Conservation (phyloP, 2,888 invertebrate species). For the Melanchra persicariae region DNA sequence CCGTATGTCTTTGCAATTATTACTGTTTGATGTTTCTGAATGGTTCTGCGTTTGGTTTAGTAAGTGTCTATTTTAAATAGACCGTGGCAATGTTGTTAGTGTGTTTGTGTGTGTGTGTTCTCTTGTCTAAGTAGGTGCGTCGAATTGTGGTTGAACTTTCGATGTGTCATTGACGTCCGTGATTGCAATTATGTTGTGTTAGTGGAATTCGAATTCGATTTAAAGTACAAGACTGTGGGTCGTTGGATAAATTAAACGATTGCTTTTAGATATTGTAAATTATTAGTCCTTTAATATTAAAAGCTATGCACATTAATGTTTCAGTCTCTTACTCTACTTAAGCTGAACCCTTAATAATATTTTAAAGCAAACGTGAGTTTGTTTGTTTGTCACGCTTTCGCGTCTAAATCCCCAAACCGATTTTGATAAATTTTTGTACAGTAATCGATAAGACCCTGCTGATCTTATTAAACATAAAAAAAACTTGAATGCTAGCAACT, state of each 20-base stretch:
- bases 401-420: too few relatives aligned
- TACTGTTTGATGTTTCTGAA: conserved; percentile 63
- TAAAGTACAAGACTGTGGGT: conserved; percentile 4
- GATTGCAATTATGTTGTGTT: conserved; percentile 22
- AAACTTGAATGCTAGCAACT: too few relatives aligned
- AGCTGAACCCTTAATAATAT: neutral
- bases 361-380: neutral
- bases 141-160: conserved; percentile 40
- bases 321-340: neutral
- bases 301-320: neutral
- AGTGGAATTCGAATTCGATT: conserved; percentile 9
- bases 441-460: neutral
- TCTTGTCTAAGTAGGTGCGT: conserved; percentile 49
- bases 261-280: neutral
- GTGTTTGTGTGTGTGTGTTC: conserved; percentile 16
- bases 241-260: neutral
- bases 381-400: too few relatives aligned
- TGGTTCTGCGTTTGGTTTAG: conserved; percentile 52
- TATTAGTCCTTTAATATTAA: neutral
- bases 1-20: conserved; percentile 64
- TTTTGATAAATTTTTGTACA: neutral
- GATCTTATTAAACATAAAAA: too few relatives aligned
- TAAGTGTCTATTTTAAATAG: conserved; percentile 59
- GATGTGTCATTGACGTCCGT: conserved; percentile 25
- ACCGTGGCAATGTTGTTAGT: conserved; percentile 31